These are phyloP conservation scores for Dioctria rufipes DNA, from an alignment of 2,888 invertebrate species.

Conservation along the genomic window DNA sequence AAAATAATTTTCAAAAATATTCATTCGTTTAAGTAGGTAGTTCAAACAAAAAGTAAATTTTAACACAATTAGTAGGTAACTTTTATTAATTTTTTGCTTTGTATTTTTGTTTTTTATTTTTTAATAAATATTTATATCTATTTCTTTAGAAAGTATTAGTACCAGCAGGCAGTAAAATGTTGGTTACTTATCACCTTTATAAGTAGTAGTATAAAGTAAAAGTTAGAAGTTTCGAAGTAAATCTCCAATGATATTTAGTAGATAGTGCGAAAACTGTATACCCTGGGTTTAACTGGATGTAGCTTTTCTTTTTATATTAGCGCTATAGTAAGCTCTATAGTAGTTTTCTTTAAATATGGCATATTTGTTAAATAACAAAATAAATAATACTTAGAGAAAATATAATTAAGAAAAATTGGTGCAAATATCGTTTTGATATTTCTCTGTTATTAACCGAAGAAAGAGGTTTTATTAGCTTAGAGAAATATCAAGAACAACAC, in stretches of 20 bases:
- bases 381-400: slow-evolving; percentile 13
- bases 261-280: slow-evolving; percentile 53
- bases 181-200: not conserved
- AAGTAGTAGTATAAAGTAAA: not conserved
- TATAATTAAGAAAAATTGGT: slow-evolving; percentile 49
- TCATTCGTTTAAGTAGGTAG: not conserved
- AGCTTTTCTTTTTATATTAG: slow-evolving; percentile 29
- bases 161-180: not conserved
- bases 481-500: slow-evolving; percentile 40
- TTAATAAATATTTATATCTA: not conserved
- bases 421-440: slow-evolving; percentile 45
- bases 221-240: not conserved
- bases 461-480: not conserved
- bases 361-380: slow-evolving; percentile 49
- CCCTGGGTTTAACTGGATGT: slow-evolving; percentile 54
- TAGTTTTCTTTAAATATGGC: slow-evolving; percentile 14
- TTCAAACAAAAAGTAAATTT: not conserved
- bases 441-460: not conserved
- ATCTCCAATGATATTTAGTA: slow-evolving; percentile 28
- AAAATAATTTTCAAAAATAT: slow-evolving; percentile 32
- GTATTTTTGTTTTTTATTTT: slow-evolving; percentile 9
- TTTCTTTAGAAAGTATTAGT: not conserved
- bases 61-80: slow-evolving; percentile 13
- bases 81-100: not conserved
- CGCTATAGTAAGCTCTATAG: slow-evolving; percentile 36